Conservation (phyloP, 2,888 invertebrate species). For the Metalampra italica region DNA sequence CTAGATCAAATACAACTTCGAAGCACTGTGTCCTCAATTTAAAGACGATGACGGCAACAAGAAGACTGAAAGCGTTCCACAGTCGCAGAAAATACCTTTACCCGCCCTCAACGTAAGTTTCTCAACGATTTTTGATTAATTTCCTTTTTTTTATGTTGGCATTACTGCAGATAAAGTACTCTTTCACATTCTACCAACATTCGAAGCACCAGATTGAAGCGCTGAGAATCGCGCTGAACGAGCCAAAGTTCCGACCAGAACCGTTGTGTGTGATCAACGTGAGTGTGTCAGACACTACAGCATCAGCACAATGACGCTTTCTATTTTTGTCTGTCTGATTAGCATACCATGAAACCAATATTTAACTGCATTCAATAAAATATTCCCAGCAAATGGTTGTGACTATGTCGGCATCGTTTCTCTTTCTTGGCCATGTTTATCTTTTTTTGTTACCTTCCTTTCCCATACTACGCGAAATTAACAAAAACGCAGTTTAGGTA, state of each 20-base stretch:
- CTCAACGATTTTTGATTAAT: conserved; percentile 6
- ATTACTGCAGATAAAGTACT: conserved; percentile 82
- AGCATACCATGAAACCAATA: conserved; percentile 10
- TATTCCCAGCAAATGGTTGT: too few relatives aligned
- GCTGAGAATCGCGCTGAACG: conserved; percentile 76
- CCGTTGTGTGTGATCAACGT: conserved; percentile 84
- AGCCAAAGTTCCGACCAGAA: conserved; percentile 79
- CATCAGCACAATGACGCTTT: conserved; percentile 25
- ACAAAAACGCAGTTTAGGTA: too few relatives aligned
- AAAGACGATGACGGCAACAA: conserved; percentile 80
- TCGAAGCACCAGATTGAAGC: conserved; percentile 77
- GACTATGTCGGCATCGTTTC: too few relatives aligned
- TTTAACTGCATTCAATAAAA: too few relatives aligned
- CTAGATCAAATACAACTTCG: conserved; percentile 88
- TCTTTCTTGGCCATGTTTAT: too few relatives aligned
- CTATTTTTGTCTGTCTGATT: conserved; percentile 13
- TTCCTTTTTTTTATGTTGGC: conserved; percentile 24
- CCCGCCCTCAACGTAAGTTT: conserved; percentile 87
- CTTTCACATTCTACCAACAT: conserved; percentile 81
- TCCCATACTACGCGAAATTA: too few relatives aligned
- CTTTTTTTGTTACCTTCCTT: too few relatives aligned
- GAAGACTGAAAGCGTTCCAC: conserved; percentile 72
- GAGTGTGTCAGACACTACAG: conserved; percentile 59
- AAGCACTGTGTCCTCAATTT: conserved; percentile 82
- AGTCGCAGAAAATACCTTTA: conserved; percentile 82